Base-by-base conservation (phyloP, 2,113 vertebrate species). In the Gymnocephalus cernua region DNA sequence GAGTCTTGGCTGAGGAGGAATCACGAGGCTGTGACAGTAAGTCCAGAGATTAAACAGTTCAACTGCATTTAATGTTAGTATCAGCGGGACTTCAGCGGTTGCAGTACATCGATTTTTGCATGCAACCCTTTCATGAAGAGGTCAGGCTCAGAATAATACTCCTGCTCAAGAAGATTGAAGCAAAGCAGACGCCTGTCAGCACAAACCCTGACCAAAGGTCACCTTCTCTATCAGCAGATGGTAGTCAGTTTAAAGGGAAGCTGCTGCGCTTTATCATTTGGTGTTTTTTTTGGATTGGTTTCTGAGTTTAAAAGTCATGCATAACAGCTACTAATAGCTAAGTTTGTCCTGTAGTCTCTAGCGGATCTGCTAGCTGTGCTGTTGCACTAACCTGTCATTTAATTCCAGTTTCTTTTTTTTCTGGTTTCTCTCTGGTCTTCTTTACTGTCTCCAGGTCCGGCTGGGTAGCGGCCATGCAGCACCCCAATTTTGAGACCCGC, bases 401-500 rank as follows among this genome's bases (percentile, higher is more conserved):
- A 15, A 41, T 61, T 18, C 4, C 1, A 0, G 1, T 66, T 50
- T 18, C 23, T 64, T 16, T 21, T 16, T 21, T 32, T 15, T 14
- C 4, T 35, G 14, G 1, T 45, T 38, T 38, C 11, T 23, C 12
- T 59, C n/a, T 44, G 1, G 3, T 7, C 57, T 23, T 38, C 14
- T 0, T 62, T 8, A 25, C 16, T 32, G 35, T 19, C 45, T 67
- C 6, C 76, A 90, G 88, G 80, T 89, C 59, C 27, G 41, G 53
- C 73, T 77, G 86, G 27, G 75, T 88, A 7, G 81, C 93, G 93
- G 95, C 88, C 88, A 99, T 99, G 98, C 97, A 97, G 95, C 96
- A 98, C 93, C 96, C 97, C 65, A 94, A 95, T 75, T 95, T 97
- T 51, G 97, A 98, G 95, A 96, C 97, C 23, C 95, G 93, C 77